A percentile compares a stretch with the other conserved stretches of the same genome.
phyloP scores from a whole-genome alignment of 35 echinoderm and acorn worm genomes.

The Strongylocentrotus purpuratus region DNA sequence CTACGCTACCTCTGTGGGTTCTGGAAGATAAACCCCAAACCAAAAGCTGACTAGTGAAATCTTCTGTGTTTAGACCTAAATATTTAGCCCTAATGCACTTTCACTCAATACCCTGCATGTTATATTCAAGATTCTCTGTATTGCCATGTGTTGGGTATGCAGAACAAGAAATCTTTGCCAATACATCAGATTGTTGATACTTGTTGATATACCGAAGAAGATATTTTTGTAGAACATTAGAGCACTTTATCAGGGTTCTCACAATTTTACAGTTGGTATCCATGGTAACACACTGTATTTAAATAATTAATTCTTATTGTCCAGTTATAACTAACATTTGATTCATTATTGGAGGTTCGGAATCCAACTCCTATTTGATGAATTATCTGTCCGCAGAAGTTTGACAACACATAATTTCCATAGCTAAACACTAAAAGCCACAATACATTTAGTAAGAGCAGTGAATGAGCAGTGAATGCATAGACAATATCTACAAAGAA shows the following conservation, averaged over 20 bases:
- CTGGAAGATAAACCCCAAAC: slow-evolving; percentile 80
- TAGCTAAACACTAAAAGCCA: too few relatives aligned
- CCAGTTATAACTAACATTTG: not conserved
- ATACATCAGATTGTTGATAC: not conserved
- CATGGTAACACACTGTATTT: not conserved
- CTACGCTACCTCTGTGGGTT: slow-evolving; percentile 85
- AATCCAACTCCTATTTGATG: not conserved
- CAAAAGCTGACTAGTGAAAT: slow-evolving; percentile 51
- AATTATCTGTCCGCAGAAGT: not conserved
- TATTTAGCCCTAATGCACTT: not conserved
- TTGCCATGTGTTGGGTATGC: not conserved
- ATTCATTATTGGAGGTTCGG: not conserved
- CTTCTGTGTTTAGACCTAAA: not conserved
- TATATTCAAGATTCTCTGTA: not conserved
- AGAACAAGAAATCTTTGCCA: not conserved
- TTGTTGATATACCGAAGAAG: not conserved
- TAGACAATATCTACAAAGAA: too few relatives aligned
- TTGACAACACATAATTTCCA: not conserved
- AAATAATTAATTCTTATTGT: not conserved
- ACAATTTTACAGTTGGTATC: not conserved
- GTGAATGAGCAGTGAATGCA: too few relatives aligned
- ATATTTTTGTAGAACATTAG: not conserved
- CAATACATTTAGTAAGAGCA: too few relatives aligned
- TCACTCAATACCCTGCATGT: not conserved
- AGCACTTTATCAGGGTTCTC: not conserved